Conservation (phyloP, 2,888 invertebrate genomes). For the Cynaeus angustus region DNA sequence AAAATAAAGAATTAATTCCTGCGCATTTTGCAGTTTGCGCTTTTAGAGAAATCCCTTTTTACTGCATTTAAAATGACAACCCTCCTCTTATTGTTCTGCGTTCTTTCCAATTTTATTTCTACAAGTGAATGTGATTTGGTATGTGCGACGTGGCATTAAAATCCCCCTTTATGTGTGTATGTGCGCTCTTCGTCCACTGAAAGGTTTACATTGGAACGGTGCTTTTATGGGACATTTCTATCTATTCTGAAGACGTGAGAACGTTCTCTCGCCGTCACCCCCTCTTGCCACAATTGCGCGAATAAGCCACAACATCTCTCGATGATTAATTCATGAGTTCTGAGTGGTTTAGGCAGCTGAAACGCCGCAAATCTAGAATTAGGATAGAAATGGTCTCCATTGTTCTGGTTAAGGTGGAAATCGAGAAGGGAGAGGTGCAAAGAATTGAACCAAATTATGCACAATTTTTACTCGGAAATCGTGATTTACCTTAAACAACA, state of each 20-base stretch:
- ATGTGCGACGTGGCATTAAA: conserved; percentile 54
- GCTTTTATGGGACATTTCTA: conserved; percentile 63
- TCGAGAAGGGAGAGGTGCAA: conserved; percentile 57
- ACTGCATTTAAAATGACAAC: conserved; percentile 10
- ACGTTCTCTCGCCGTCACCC: conserved; percentile 44
- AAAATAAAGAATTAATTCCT: conserved; percentile 13
- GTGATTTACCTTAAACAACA: too few relatives aligned
- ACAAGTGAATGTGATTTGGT: conserved; percentile 51
- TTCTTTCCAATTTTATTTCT: conserved; percentile 19
- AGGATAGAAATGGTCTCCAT: conserved; percentile 67
- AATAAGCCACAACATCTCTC: conserved; percentile 69
- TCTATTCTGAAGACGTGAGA: conserved; percentile 62
- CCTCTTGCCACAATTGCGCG: conserved; percentile 54
- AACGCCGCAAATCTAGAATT: conserved; percentile 69
- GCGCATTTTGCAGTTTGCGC: conserved; percentile 16
- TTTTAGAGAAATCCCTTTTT: conserved; percentile 5
- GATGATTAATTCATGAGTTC: conserved; percentile 70
- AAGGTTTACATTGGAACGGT: conserved; percentile 56
- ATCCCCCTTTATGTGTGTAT: conserved; percentile 46
- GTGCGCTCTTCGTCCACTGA: conserved; percentile 52
- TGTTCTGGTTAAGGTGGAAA: conserved; percentile 64
- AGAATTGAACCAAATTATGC: conserved; percentile 57
- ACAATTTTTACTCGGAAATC: too few relatives aligned
- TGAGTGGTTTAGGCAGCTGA: conserved; percentile 68
- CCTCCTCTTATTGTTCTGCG: background rate